Evolutionary conservation across 2,888 invertebrate genomes (phyloP), one percentile per base, ranked within the genome.

Genomic region (Strigamia transsilvanica): DNA sequence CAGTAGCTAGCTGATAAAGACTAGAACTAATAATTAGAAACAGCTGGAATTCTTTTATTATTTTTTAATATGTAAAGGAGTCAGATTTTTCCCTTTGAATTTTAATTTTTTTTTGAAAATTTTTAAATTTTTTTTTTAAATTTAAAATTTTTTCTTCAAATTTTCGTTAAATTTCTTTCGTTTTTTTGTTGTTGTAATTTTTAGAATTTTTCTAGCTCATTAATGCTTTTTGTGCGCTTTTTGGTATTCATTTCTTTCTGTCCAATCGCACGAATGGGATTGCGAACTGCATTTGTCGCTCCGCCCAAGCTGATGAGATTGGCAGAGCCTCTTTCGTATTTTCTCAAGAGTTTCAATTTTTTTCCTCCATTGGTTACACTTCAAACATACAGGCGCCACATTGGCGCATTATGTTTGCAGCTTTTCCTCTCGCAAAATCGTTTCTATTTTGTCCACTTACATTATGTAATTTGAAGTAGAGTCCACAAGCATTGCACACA

Each of bases 401-500:
- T 46, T 46, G 46, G 46, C 46, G 46, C 46, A 46, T 46, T n/a
- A 10, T 38, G 38, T 38, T 6, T 10, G 38, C 38, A 38, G 6
- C 38, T 6, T 38, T 38, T 38, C 9, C 38, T 38, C 38, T 9
- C 10, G 6, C 6, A 38, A 38, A 38, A 38, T 38, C 38, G 6
- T 38, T 38, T 38, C 38, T 38, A 61, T 61, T 61, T 23, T 61
- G 2, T 9, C 10, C 23, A 82, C 83, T 83, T 77, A 97, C 93
- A 85, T 92, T 93, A 88, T 99, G 99, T 85, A 99, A 90, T 89
- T 99, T 99, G 90, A 88, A 99, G 90, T 99, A 99, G 23, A 99
- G 92, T 1, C 99, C 99, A 88, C 99, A 99, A 34, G 99, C 99
- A 89, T 99, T 99, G 90, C 99, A 99, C 42, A 99, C 99, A 0